Percentiles rank a stretch among this genome's conserved stretches.
These are phyloP conservation scores for Burhinus bistriatus DNA, from an alignment of 2,113 vertebrate genomes.

Conservation along the genomic window DNA sequence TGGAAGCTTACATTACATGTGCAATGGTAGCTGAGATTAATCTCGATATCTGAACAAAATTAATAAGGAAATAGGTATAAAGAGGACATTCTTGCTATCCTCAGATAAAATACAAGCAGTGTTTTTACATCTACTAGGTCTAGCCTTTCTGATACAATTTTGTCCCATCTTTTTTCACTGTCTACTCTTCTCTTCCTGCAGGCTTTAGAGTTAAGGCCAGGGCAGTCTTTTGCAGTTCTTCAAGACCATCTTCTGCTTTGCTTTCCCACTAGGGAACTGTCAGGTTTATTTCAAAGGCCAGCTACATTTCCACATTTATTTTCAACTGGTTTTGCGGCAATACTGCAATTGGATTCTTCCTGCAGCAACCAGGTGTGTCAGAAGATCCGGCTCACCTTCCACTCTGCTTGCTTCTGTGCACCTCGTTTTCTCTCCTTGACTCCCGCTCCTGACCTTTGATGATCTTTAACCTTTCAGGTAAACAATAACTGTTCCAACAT, in stretches of 20 bases:
- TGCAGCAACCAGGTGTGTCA: background rate
- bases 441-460: background rate
- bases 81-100: background rate
- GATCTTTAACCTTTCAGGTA: background rate
- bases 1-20: background rate
- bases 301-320: background rate
- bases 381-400: background rate
- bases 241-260: background rate
- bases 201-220: background rate
- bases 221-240: background rate
- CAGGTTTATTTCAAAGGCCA: background rate
- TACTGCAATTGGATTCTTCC: background rate
- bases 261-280: background rate
- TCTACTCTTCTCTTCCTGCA: background rate
- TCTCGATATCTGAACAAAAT: background rate
- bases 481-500: background rate
- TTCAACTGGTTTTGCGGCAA: background rate
- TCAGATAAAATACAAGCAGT: background rate
- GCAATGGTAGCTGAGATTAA: background rate
- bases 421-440: background rate
- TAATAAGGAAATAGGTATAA: background rate
- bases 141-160: background rate
- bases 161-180: background rate
- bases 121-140: background rate
- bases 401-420: background rate